Percentiles rank a stretch among this genome's conserved stretches.
Evolutionary conservation across 2,113 vertebrate genomes (phyloP).

Genomic region (Mustelus asterias): DNA sequence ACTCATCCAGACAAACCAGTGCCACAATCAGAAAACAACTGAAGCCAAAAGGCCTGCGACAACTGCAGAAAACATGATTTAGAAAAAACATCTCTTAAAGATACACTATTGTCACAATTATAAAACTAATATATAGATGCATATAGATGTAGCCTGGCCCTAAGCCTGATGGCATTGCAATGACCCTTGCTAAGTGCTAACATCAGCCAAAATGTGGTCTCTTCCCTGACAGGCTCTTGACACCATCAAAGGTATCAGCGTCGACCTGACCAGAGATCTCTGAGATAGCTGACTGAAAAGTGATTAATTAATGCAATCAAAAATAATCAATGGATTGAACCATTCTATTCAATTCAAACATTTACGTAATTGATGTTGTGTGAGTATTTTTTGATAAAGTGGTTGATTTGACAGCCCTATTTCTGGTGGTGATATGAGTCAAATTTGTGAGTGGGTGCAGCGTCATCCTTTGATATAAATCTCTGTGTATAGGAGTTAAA

Average conservation of each 20-base stretch:
- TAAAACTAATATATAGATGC: not conserved
- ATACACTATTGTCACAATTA: no score
- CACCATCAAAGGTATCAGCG: not conserved
- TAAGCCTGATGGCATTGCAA: not conserved
- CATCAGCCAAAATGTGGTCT: not conserved
- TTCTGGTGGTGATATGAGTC: not conserved
- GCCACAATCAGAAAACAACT: no score
- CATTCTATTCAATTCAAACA: not conserved
- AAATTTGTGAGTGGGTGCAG: not conserved
- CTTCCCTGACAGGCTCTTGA: not conserved
- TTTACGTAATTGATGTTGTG: not conserved
- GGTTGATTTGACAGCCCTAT: not conserved
- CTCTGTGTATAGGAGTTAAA: not conserved
- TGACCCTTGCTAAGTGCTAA: not conserved
- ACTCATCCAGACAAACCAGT: no score
- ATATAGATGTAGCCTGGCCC: not conserved
- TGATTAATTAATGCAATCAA: not conserved
- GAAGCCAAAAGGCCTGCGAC: no score
- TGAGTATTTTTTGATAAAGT: not conserved
- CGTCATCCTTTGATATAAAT: not conserved
- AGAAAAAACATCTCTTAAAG: no score
- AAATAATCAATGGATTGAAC: not conserved
- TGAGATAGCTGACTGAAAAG: not conserved
- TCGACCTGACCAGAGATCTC: not conserved
- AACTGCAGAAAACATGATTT: no score